These are phyloP conservation scores for Geotrypetes seraphini DNA, from an alignment of 2,797 vertebrate genomes.

Conservation along the genomic window DNA sequence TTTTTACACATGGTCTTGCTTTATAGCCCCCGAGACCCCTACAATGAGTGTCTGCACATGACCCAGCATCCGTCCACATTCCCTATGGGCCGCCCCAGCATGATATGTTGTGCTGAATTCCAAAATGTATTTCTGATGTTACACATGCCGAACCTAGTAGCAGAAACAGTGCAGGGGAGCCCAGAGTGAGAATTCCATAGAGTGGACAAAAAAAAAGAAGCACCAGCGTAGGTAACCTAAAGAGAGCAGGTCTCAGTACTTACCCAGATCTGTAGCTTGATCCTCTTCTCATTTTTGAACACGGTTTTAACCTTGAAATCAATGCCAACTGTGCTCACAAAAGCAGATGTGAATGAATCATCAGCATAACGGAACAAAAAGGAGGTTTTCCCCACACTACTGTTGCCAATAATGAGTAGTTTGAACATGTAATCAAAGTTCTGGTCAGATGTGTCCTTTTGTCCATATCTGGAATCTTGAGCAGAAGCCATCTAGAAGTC, in stretches of 20 bases:
- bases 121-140: too few relatives aligned
- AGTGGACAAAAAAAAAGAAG: too few relatives aligned
- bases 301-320: constrained; percentile 98
- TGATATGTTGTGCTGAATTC: too few relatives aligned
- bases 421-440: constrained; percentile 99
- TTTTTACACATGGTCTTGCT: too few relatives aligned
- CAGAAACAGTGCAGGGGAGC: too few relatives aligned
- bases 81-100: too few relatives aligned
- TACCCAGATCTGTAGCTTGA: constrained; percentile 98
- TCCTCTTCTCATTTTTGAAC: constrained; percentile 95
- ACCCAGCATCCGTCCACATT: too few relatives aligned
- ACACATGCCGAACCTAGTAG: too few relatives aligned
- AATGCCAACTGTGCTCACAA: constrained; percentile 95
- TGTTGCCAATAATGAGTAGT: constrained; percentile 93
- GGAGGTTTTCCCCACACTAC: constrained; percentile 94
- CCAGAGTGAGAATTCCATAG: too few relatives aligned
- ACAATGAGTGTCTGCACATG: too few relatives aligned
- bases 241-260: constrained; percentile 14
- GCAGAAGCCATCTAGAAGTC: constrained; percentile 79
- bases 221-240: too few relatives aligned
- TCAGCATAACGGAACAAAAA: constrained; percentile 95
- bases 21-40: too few relatives aligned
- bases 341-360: constrained; percentile 92
- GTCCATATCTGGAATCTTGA: constrained; percentile 77
- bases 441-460: constrained; percentile 91